phyloP scores from a whole-genome alignment of 2,888 invertebrate species.

The Athalia rosae region DNA sequence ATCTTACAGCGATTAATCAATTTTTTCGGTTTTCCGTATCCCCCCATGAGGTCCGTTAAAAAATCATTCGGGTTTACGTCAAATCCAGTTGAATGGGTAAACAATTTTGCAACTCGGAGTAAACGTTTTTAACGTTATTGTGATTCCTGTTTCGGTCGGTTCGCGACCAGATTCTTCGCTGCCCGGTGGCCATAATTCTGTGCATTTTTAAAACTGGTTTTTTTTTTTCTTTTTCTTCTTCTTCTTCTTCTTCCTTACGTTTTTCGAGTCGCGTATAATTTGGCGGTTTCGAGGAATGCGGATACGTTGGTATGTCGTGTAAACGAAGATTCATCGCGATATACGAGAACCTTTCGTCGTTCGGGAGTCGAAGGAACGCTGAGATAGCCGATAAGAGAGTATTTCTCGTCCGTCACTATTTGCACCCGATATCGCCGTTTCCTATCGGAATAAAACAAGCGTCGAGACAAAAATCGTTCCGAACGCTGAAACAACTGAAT shows the following conservation, averaged over 20 bases:
- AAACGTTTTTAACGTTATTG: conserved; percentile 7
- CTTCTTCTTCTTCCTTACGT: too few species aligned
- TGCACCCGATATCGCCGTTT: not conserved
- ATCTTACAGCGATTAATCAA: not conserved
- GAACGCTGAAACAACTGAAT: not conserved
- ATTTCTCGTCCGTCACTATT: not conserved
- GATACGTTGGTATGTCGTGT: conserved; percentile 19
- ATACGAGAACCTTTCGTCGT: conserved; percentile 4
- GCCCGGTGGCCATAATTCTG: not conserved
- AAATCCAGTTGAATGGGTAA: not conserved
- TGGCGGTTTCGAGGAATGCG: conserved; percentile 20
- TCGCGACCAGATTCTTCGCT: conserved; percentile 11
- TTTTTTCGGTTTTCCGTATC: not conserved
- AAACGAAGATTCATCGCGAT: conserved; percentile 8
- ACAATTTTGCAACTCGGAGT: conserved; percentile 13
- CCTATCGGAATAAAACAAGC: not conserved
- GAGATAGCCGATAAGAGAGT: not conserved
- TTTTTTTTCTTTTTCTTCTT: too few species aligned
- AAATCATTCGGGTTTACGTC: not conserved
- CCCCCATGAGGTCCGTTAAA: not conserved
- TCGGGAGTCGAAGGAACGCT: not conserved
- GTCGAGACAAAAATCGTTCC: not conserved
- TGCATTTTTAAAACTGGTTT: conserved; percentile 20
- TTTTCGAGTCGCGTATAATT: conserved; percentile 22
- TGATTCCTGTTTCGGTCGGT: conserved; percentile 33